These are phyloP conservation scores for Mustela lutreola DNA, from an alignment of 2,113 vertebrate species.

Conservation along the genomic window DNA sequence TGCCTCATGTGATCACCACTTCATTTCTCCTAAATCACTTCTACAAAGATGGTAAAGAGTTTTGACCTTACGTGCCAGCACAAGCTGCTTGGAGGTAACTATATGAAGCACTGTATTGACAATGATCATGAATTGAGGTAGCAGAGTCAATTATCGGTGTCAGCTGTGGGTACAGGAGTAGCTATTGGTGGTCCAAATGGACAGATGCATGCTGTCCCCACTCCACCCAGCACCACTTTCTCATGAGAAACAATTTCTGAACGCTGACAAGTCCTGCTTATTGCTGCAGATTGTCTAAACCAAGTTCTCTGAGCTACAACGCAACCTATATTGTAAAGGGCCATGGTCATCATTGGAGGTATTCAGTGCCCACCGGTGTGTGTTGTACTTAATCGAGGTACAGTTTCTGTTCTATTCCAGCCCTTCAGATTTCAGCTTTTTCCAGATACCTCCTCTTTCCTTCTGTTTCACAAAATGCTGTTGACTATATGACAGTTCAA, in stretches of 20 bases:
- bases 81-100: not conserved
- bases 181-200: not conserved
- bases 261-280: not conserved
- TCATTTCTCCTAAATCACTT: not conserved
- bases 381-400: not conserved
- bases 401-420: not conserved
- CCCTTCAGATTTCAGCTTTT: not conserved
- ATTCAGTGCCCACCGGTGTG: not conserved
- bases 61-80: not conserved
- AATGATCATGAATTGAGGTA: not conserved
- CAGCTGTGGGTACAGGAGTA: not conserved
- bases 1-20: not conserved
- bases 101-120: not conserved
- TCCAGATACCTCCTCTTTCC: rapidly evolving
- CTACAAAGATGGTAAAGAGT: not conserved
- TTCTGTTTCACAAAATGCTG: not conserved
- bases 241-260: not conserved
- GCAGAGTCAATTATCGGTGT: not conserved
- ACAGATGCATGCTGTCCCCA: not conserved
- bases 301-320: not conserved
- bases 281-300: not conserved
- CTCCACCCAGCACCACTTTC: not conserved
- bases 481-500: not conserved
- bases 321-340: not conserved
- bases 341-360: not conserved